phyloP scores from a whole-genome alignment of 2,113 vertebrate species.

The Oncorhynchus keta region DNA sequence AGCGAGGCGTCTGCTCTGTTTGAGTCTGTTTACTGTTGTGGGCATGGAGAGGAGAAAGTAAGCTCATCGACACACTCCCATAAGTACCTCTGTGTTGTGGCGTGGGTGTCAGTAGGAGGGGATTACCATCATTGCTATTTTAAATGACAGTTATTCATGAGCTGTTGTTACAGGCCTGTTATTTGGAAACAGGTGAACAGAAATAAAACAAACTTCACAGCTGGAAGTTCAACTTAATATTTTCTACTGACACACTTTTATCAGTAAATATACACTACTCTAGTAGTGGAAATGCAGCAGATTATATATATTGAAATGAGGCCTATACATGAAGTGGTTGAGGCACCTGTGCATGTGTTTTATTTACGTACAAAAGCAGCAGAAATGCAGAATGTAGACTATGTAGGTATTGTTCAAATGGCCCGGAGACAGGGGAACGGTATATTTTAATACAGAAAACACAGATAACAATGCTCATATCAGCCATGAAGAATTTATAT shows the following conservation, averaged over 20 bases:
- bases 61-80: constrained; percentile 27
- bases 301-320: neutral
- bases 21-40: constrained; percentile 21
- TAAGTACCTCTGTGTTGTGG: constrained; percentile 33
- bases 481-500: constrained; percentile 37
- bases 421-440: constrained; percentile 33
- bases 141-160: constrained; percentile 43
- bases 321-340: neutral
- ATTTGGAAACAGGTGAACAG: constrained; percentile 19
- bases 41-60: constrained; percentile 28
- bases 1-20: constrained; percentile 11
- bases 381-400: constrained; percentile 21
- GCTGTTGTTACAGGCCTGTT: constrained; percentile 12
- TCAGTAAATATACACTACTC: neutral
- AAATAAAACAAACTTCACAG: constrained; percentile 7
- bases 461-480: constrained; percentile 32
- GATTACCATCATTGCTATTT: constrained; percentile 38
- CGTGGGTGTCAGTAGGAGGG: constrained; percentile 27
- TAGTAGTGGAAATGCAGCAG: neutral
- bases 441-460: constrained; percentile 15
- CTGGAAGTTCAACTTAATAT: neutral
- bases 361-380: neutral
- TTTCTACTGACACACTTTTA: neutral
- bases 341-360: constrained; percentile 5
- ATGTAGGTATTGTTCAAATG: neutral